Percentiles rank a stretch among this genome's conserved stretches.
phyloP scores from a whole-genome alignment of 2,888 invertebrate species.

The Mesorhabditis belari region DNA sequence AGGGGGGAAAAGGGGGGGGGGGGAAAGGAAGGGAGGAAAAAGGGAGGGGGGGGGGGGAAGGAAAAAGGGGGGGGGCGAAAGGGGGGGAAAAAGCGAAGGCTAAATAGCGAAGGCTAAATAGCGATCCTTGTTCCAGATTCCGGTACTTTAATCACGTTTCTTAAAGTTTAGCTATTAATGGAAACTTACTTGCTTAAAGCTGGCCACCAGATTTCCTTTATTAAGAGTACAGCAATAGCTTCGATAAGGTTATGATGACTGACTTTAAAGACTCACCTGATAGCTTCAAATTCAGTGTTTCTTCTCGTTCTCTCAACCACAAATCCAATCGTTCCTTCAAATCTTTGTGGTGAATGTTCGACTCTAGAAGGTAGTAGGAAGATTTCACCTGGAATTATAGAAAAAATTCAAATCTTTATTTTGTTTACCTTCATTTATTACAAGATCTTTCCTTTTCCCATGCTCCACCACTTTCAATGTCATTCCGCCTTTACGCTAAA shows the following conservation, averaged over 20 bases:
- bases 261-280: slow-evolving; percentile 53
- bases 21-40: no score
- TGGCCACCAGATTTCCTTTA: no score
- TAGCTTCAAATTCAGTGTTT: slow-evolving; percentile 56
- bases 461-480: slow-evolving; percentile 58
- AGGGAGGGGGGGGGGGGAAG: no score
- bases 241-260: not conserved
- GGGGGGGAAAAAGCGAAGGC: no score
- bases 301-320: slow-evolving; percentile 58
- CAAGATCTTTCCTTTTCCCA: slow-evolving; percentile 56
- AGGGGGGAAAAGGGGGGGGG: no score
- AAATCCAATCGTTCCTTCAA: slow-evolving; percentile 58
- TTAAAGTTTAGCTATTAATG: no score
- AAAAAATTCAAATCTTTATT: not conserved
- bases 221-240: no score
- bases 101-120: no score
- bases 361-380: slow-evolving; percentile 59
- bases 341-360: slow-evolving; percentile 61
- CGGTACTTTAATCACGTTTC: no score
- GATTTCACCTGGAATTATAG: slow-evolving; percentile 52
- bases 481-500: slow-evolving; percentile 60
- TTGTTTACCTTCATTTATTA: slow-evolving; percentile 57
- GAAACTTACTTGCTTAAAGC: no score
- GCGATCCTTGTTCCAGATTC: no score
- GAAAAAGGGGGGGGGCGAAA: no score